A percentile compares a stretch with the other conserved stretches of the same genome.
These are phyloP conservation scores for Doryteuthis pealeii DNA, from an alignment of 1,140 invertebrate species.

Conservation along the genomic window DNA sequence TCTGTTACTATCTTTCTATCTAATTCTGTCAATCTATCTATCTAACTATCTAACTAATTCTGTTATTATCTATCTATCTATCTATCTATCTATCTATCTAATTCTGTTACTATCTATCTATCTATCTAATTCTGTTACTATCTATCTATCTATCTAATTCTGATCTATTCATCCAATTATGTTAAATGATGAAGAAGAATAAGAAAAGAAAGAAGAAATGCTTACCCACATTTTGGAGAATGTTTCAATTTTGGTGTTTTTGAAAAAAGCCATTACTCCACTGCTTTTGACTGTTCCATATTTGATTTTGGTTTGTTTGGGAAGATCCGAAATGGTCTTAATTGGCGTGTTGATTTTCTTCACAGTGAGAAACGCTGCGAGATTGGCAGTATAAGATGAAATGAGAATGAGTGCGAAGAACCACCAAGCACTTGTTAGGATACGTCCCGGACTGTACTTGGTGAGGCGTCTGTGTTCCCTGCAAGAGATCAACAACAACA, in stretches of 20 bases:
- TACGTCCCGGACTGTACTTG: conserved; percentile 53
- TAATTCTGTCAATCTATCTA: too few relatives aligned
- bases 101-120: too few relatives aligned
- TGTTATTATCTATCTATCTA: too few relatives aligned
- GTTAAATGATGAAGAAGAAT: too few relatives aligned
- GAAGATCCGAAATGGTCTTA: conserved; percentile 57
- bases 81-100: too few relatives aligned
- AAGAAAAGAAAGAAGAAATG: too few relatives aligned
- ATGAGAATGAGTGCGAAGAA: conserved; percentile 60
- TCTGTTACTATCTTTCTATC: too few relatives aligned
- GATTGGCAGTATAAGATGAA: conserved; percentile 60
- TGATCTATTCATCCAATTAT: too few relatives aligned
- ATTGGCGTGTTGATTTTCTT: conserved; percentile 60
- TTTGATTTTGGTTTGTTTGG: conserved; percentile 56
- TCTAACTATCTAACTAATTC: too few relatives aligned
- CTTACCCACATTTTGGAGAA: conserved; percentile 93
- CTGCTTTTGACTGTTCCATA: conserved; percentile 56
- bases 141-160: too few relatives aligned
- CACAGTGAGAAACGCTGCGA: conserved; percentile 60
- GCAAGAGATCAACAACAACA: too few relatives aligned
- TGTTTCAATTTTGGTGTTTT: conserved; percentile 92
- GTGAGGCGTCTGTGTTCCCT: conserved; percentile 42
- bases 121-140: too few relatives aligned
- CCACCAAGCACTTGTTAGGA: conserved; percentile 59
- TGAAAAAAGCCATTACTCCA: conserved; percentile 54